phyloP scores from a whole-genome alignment of 2,888 invertebrate genomes.

The Mechanitis mazaeus region DNA sequence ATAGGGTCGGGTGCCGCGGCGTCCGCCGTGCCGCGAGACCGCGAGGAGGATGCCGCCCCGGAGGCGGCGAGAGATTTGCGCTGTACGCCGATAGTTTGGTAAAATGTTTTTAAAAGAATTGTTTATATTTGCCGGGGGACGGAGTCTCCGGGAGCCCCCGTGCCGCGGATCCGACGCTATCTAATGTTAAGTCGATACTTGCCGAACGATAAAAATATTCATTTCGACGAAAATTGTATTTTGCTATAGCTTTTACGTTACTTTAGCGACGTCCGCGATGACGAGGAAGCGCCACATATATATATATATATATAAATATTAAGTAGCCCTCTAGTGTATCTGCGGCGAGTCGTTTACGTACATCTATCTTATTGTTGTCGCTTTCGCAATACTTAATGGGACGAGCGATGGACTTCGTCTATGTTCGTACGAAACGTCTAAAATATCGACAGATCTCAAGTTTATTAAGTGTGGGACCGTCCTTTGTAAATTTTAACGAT shows the following conservation, averaged over 20 bases:
- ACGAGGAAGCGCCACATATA: constrained; percentile 10
- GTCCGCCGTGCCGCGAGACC: constrained; percentile 70
- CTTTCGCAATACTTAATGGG: constrained; percentile 21
- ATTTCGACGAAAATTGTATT: constrained; percentile 9
- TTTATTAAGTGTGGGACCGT: constrained; percentile 72
- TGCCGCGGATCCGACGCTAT: neutral
- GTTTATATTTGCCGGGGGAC: constrained; percentile 68
- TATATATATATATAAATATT: too few relatives aligned
- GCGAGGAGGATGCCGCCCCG: constrained; percentile 68
- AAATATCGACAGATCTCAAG: constrained; percentile 55
- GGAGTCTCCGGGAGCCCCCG: constrained; percentile 40
- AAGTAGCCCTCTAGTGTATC: too few relatives aligned
- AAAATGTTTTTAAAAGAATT: constrained; percentile 69
- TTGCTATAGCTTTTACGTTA: constrained; percentile 21
- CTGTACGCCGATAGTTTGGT: constrained; percentile 75
- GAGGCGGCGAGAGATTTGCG: constrained; percentile 60
- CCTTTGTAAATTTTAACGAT: constrained; percentile 68
- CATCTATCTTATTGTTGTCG: constrained; percentile 19
- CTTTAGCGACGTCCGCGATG: constrained; percentile 4
- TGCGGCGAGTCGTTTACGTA: constrained; percentile 6
- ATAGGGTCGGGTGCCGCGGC: constrained; percentile 55
- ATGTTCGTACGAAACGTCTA: constrained; percentile 40
- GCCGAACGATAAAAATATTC: constrained; percentile 16
- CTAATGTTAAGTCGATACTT: constrained; percentile 11
- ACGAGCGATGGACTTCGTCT: constrained; percentile 49